A percentile compares a stretch with the other conserved stretches of the same genome.
These are phyloP conservation scores for Anthopleura sola DNA, from an alignment of 64 coral and sea anemone species.

Conservation along the genomic window DNA sequence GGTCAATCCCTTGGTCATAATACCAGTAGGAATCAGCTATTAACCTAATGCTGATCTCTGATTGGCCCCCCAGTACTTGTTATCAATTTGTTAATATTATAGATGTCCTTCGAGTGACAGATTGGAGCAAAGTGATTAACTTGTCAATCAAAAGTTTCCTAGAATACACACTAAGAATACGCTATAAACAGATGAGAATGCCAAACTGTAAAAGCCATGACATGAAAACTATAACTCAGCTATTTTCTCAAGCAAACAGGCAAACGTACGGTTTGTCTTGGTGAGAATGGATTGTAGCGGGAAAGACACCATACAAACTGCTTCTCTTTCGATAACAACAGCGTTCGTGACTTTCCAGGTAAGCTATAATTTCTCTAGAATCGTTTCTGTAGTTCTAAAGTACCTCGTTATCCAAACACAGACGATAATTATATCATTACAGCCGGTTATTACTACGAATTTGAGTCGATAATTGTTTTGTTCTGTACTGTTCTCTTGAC, in stretches of 20 bases:
- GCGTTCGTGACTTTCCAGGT: not conserved
- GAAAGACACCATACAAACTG: not conserved
- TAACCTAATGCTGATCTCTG: not conserved
- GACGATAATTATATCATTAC: not conserved
- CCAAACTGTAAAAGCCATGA: not conserved
- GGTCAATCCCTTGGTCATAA: not conserved
- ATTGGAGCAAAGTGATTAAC: not conserved
- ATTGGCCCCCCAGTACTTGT: not conserved
- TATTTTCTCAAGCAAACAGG: not conserved
- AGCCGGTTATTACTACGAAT: not conserved
- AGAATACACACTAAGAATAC: not conserved
- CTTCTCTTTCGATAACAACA: not conserved
- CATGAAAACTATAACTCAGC: not conserved
- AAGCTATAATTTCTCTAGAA: not conserved
- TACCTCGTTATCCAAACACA: constrained; percentile 1
- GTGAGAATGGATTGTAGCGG: not conserved
- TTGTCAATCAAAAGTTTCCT: not conserved
- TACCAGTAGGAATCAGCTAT: not conserved
- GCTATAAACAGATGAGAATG: not conserved
- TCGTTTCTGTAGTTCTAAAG: not conserved
- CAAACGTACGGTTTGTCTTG: not conserved
- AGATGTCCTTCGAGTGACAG: not conserved
- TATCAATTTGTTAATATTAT: not conserved
- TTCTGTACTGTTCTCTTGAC: not conserved
- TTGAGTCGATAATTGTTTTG: not conserved